Conservation (phyloP, 2,888 invertebrate species). For the Spodoptera littoralis region DNA sequence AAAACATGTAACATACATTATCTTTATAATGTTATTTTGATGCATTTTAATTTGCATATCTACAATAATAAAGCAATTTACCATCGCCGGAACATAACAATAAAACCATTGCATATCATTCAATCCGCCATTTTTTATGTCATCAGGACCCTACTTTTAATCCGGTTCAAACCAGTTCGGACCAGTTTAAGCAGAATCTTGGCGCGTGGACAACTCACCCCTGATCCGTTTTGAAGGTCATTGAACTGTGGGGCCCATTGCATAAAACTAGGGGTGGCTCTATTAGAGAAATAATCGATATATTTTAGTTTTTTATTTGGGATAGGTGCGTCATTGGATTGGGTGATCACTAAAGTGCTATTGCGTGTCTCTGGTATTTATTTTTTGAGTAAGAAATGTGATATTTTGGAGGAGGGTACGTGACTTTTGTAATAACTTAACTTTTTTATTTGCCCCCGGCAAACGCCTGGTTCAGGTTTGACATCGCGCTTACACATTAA, state of each 20-base stretch:
- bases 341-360: conserved; percentile 27
- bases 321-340: conserved; percentile 30
- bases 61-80: conserved; percentile 36
- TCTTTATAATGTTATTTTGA: conserved; percentile 5
- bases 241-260: conserved; percentile 62
- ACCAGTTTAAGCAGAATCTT: conserved; percentile 60
- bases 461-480: not conserved
- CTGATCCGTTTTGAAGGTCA: conserved; percentile 60
- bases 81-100: conserved; percentile 31
- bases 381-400: conserved; percentile 4
- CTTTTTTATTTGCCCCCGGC: too few relatives aligned
- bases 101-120: conserved; percentile 37
- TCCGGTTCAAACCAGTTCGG: conserved; percentile 50
- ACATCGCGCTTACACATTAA: not conserved
- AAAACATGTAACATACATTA: too few relatives aligned
- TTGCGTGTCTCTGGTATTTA: conserved; percentile 6
- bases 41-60: conserved; percentile 29
- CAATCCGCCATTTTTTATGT: conserved; percentile 29
- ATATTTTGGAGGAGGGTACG: not conserved
- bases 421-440: not conserved
- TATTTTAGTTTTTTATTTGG: conserved; percentile 45
- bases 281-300: conserved; percentile 60
- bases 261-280: conserved; percentile 56
- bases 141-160: conserved; percentile 47
- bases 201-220: conserved; percentile 65